Evolutionary conservation across 1,140 invertebrate species (phyloP).

Genomic region (Linepithema humile): DNA sequence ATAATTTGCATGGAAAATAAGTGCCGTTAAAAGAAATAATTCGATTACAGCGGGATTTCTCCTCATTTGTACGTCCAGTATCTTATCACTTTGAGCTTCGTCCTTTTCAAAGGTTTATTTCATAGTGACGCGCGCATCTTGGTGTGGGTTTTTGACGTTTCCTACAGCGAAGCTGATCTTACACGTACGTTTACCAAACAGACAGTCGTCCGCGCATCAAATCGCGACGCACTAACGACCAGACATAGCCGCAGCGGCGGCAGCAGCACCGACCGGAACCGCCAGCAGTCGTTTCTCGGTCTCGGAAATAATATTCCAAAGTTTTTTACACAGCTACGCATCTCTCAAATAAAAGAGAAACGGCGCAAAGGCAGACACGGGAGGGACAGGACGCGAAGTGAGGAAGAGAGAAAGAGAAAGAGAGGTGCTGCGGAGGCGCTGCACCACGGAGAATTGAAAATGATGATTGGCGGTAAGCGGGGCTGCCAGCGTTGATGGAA

Average conservation of each 20-base stretch:
- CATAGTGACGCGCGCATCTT: neutral
- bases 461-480: slow-evolving; percentile 81
- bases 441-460: slow-evolving; percentile 81
- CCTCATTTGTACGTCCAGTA: neutral
- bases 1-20: neutral
- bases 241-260: slow-evolving; percentile 22
- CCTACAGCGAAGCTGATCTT: slow-evolving; percentile 34
- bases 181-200: slow-evolving; percentile 42
- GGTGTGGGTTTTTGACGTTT: slow-evolving; percentile 37
- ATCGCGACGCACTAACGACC: slow-evolving; percentile 64
- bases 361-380: neutral
- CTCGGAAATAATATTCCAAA: slow-evolving; percentile 73
- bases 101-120: neutral
- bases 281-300: slow-evolving; percentile 55
- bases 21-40: neutral
- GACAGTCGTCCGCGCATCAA: slow-evolving; percentile 54
- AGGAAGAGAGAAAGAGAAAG: slow-evolving; percentile 12
- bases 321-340: slow-evolving; percentile 60
- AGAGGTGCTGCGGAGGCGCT: slow-evolving; percentile 72
- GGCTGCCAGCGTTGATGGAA: slow-evolving; percentile 68
- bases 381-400: slow-evolving; percentile 3
- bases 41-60: neutral
- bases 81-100: slow-evolving; percentile 27
- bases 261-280: slow-evolving; percentile 48
- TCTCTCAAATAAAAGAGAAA: slow-evolving; percentile 49